These are phyloP conservation scores for Ochotona curzoniae DNA, from an alignment of 2,113 vertebrate genomes.

Conservation along the genomic window DNA sequence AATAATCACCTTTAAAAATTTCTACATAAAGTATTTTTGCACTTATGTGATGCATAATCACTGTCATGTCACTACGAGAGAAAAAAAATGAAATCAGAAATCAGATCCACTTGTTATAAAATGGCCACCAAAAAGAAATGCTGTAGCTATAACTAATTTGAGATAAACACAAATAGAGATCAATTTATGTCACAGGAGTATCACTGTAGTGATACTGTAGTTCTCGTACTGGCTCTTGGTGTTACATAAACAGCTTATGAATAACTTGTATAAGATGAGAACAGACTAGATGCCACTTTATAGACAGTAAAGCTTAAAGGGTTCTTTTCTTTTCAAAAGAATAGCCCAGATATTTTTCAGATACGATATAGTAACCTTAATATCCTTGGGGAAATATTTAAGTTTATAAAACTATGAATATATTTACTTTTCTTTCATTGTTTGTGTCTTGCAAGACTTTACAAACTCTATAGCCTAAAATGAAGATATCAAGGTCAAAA, in stretches of 20 bases:
- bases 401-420: not conserved
- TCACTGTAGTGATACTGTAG: not conserved
- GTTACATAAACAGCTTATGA: not conserved
- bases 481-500: not conserved
- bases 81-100: not conserved
- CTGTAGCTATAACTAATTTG: not conserved
- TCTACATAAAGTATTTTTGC: not conserved
- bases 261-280: not conserved
- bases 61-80: not conserved
- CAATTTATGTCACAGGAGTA: not conserved
- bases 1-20: not conserved
- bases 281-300: not conserved
- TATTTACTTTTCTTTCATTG: not conserved
- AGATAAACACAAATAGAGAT: not conserved
- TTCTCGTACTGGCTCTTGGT: not conserved
- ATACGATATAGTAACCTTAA: not conserved
- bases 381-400: not conserved
- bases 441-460: not conserved
- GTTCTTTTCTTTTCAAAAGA: not conserved
- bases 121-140: not conserved
- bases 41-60: not conserved
- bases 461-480: not conserved
- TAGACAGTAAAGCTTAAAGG: not conserved
- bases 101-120: not conserved
- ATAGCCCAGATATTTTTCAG: not conserved